Conservation (phyloP, 2,113 vertebrate species). For the Pterocles orientalis region DNA sequence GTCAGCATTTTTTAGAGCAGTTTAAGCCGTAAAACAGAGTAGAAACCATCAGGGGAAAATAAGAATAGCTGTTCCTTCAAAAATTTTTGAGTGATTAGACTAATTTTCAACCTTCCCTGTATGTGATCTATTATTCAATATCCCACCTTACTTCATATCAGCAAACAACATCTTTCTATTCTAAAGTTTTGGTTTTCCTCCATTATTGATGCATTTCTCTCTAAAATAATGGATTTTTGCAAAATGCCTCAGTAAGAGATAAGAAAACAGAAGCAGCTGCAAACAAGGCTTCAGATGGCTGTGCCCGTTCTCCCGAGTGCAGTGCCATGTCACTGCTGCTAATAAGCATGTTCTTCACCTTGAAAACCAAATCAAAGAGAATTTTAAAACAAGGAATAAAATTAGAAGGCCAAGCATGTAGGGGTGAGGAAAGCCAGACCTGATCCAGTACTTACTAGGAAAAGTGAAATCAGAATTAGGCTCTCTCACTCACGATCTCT, state of each 20-base stretch:
- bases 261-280: not conserved
- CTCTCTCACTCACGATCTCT: not conserved
- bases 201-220: not conserved
- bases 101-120: not conserved
- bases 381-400: conserved; percentile 21
- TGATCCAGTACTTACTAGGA: not conserved
- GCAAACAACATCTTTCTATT: not conserved
- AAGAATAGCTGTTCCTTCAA: conserved; percentile 3
- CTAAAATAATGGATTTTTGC: not conserved
- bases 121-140: conserved; percentile 36
- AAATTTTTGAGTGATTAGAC: conserved; percentile 1
- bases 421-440: not conserved
- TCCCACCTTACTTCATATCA: not conserved
- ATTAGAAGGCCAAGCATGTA: not conserved
- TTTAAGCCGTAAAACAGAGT: conserved; percentile 10
- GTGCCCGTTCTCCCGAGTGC: not conserved
- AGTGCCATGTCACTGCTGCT: not conserved
- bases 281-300: not conserved
- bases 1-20: conserved; percentile 19
- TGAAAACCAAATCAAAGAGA: conserved; percentile 27
- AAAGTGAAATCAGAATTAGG: not conserved
- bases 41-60: not conserved
- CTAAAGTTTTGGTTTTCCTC: not conserved
- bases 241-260: not conserved
- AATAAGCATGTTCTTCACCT: not conserved